These are phyloP conservation scores for Nibea albiflora DNA, from an alignment of 2,113 vertebrate species.

Conservation along the genomic window DNA sequence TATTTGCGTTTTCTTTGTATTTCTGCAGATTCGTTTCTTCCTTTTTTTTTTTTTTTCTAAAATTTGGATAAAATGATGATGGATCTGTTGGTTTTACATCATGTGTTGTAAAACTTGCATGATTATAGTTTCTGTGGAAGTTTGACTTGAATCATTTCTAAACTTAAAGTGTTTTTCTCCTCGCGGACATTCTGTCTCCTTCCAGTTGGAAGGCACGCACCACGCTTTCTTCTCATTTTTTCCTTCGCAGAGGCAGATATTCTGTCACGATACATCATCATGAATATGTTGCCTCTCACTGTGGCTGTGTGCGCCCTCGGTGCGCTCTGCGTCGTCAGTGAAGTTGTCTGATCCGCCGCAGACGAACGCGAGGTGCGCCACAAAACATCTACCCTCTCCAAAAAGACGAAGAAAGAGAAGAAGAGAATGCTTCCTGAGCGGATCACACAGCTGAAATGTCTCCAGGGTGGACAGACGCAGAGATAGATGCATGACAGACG, in stretches of 20 bases:
- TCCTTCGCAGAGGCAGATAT: too few relatives aligned
- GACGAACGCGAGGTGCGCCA: slow-evolving; percentile 27
- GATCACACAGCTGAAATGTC: background rate
- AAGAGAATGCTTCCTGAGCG: background rate
- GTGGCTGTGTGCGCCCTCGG: slow-evolving; percentile 25
- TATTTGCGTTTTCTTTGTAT: background rate
- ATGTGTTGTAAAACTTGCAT: background rate
- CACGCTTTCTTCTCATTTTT: background rate
- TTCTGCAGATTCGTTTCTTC: too few relatives aligned
- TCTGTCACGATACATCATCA: background rate
- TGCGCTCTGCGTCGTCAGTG: slow-evolving; percentile 37
- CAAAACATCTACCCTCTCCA: slow-evolving; percentile 17
- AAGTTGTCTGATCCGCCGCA: slow-evolving; percentile 55
- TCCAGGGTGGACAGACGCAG: background rate
- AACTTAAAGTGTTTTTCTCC: background rate
- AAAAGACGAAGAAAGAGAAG: background rate
- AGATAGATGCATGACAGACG: background rate
- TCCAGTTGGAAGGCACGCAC: background rate
- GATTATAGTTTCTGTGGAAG: background rate
- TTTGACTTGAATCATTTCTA: background rate
- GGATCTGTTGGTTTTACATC: background rate
- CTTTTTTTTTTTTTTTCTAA: background rate
- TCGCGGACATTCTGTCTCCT: too few relatives aligned
- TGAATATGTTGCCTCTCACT: background rate
- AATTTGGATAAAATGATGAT: background rate